Conservation (phyloP, 2,113 vertebrate species). For the Clarias macrocephalus region DNA sequence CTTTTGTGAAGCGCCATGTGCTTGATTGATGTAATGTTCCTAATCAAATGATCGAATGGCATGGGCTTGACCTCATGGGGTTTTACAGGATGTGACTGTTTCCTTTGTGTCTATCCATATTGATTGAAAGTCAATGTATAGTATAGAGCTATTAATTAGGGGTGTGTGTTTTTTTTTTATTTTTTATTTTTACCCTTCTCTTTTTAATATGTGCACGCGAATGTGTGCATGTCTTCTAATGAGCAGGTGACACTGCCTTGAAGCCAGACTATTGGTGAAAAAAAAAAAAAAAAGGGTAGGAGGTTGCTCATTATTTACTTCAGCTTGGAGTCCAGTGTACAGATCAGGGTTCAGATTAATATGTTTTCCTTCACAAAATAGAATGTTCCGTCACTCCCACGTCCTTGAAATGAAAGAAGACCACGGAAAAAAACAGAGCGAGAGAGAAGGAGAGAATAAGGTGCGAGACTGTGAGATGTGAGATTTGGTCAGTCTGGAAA, state of each 20-base stretch:
- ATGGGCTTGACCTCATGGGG: neutral
- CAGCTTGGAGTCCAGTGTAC: neutral
- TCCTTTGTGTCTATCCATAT: neutral
- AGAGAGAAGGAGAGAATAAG: neutral
- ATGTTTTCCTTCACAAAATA: slow-evolving; percentile 2
- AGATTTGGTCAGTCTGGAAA: neutral
- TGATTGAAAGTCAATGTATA: neutral
- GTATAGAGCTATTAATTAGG: slow-evolving; percentile 4
- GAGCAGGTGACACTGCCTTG: slow-evolving; percentile 32
- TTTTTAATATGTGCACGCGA: neutral
- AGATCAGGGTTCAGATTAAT: slow-evolving; percentile 31
- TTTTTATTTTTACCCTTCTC: rapidly evolving
- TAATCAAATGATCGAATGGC: neutral
- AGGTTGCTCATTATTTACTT: slow-evolving; percentile 43
- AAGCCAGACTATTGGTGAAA: slow-evolving; percentile 12
- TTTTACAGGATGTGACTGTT: neutral
- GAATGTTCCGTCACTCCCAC: neutral
- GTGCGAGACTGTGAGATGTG: neutral
- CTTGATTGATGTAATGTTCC: neutral
- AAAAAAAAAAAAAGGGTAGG: slow-evolving; percentile 35
- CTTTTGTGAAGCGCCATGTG: neutral
- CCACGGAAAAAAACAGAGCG: neutral
- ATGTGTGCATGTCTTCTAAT: slow-evolving; percentile 27
- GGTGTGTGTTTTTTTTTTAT: neutral
- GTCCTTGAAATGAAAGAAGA: slow-evolving; percentile 6